phyloP scores from a whole-genome alignment of 2,888 invertebrate genomes.

The Megastigmus dorsalis region DNA sequence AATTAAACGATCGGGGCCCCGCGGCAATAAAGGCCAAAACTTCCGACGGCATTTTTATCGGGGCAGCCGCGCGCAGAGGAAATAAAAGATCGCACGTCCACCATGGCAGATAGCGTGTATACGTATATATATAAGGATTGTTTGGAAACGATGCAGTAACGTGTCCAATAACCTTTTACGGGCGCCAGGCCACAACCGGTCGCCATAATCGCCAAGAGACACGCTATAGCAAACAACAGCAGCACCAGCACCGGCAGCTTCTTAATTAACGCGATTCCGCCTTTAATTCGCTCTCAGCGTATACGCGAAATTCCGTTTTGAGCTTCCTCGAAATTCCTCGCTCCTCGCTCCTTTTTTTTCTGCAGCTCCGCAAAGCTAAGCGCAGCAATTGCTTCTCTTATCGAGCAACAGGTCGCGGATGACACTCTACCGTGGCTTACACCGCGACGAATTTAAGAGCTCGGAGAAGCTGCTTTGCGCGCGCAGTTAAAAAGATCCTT shows the following conservation, averaged over 20 bases:
- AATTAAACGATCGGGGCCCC: too few relatives aligned
- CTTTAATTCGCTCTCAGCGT: background rate
- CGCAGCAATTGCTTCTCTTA: too few relatives aligned
- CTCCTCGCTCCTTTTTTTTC: background rate
- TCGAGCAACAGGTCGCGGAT: background rate
- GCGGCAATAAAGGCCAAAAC: slow-evolving; percentile 18
- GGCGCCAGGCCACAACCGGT: background rate
- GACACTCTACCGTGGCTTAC: too few relatives aligned
- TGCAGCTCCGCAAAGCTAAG: too few relatives aligned
- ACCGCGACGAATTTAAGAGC: too few relatives aligned
- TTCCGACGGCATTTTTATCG: slow-evolving; percentile 21
- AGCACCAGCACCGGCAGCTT: background rate
- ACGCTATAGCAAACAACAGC: too few relatives aligned
- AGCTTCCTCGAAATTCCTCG: background rate
- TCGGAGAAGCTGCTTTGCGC: too few relatives aligned
- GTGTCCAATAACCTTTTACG: slow-evolving; percentile 7
- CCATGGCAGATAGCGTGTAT: too few relatives aligned
- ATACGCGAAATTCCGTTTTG: background rate
- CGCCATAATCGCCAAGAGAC: too few relatives aligned
- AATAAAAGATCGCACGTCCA: too few relatives aligned
- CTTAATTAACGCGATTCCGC: slow-evolving; percentile 10
- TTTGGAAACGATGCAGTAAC: background rate
- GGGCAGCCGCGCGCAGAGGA: background rate
- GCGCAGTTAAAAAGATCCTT: too few relatives aligned
- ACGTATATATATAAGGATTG: slow-evolving; percentile 2